These are phyloP conservation scores for Rhadinocentrus ornatus DNA, from an alignment of 2,797 vertebrate genomes.

Conservation along the genomic window DNA sequence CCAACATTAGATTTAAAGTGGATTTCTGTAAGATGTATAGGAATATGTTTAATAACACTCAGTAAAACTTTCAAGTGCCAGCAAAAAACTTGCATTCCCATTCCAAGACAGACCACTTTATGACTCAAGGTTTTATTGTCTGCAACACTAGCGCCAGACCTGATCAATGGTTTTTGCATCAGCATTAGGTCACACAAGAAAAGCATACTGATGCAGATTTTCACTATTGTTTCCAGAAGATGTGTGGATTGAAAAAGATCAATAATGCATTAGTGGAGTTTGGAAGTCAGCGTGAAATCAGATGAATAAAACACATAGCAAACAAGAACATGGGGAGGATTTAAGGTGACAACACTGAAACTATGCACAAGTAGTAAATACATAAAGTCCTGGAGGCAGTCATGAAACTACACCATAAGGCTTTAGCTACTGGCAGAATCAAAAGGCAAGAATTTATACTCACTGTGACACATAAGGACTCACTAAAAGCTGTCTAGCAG, in stretches of 20 bases:
- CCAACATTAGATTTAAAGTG: background rate
- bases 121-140: background rate
- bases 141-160: background rate
- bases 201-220: slow-evolving; percentile 18
- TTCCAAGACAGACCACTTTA: background rate
- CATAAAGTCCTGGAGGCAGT: slow-evolving; percentile 19
- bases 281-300: slow-evolving; percentile 13
- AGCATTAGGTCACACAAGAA: slow-evolving; percentile 11
- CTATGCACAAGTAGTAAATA: background rate
- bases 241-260: slow-evolving; percentile 18
- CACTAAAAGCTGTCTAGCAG: slow-evolving; percentile 35
- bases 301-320: slow-evolving; percentile 33
- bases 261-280: slow-evolving; percentile 22
- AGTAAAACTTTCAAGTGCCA: background rate
- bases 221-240: slow-evolving; percentile 25
- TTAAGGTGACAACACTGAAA: slow-evolving; percentile 3
- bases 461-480: slow-evolving; percentile 18
- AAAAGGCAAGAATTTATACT: slow-evolving; percentile 15
- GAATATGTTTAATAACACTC: background rate
- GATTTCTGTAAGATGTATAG: background rate
- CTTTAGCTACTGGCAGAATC: slow-evolving; percentile 4
- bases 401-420: slow-evolving; percentile 5
- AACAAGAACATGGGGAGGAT: slow-evolving; percentile 10
- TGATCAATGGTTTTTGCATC: slow-evolving; percentile 36
- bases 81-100: background rate